A percentile compares a stretch with the other conserved stretches of the same genome.
These are phyloP conservation scores for Bufo bufo DNA, from an alignment of 2,113 vertebrate species.

Conservation along the genomic window DNA sequence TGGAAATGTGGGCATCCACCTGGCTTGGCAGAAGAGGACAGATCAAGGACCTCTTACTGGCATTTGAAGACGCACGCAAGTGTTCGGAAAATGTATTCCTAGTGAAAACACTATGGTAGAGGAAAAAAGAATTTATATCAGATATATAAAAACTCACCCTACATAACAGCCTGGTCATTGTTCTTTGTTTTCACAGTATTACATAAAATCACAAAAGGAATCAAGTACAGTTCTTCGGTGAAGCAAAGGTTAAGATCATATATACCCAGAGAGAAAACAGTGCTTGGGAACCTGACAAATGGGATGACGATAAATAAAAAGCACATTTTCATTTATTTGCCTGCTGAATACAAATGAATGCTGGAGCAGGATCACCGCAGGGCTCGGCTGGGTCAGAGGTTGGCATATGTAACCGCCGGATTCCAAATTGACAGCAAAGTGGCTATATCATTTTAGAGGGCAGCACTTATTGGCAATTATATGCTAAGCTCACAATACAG, in stretches of 20 bases:
- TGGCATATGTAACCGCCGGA: constrained; percentile 47
- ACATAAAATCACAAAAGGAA: neutral
- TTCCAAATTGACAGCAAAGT: constrained; percentile 49
- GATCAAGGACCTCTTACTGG: too few relatives aligned
- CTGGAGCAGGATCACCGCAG: constrained; percentile 37
- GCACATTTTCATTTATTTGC: constrained; percentile 40
- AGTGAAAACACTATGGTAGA: neutral
- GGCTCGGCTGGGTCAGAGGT: constrained; percentile 46
- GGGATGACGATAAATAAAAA: constrained; percentile 5
- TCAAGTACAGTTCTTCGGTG: neutral
- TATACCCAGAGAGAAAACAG: constrained; percentile 10
- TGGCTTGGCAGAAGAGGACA: too few relatives aligned
- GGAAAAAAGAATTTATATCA: neutral
- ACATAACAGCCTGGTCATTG: neutral
- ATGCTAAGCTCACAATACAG: constrained; percentile 42
- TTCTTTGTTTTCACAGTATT: neutral
- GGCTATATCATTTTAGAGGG: constrained; percentile 56
- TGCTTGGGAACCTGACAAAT: neutral
- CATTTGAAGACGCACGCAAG: neutral
- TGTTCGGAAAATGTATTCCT: neutral
- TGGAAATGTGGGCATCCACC: too few relatives aligned
- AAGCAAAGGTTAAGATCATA: neutral
- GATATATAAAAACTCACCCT: too few relatives aligned
- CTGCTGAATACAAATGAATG: constrained; percentile 47
- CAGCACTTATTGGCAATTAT: constrained; percentile 55